Conservation (phyloP, 2,113 vertebrate species). For the Notothenia rossii region DNA sequence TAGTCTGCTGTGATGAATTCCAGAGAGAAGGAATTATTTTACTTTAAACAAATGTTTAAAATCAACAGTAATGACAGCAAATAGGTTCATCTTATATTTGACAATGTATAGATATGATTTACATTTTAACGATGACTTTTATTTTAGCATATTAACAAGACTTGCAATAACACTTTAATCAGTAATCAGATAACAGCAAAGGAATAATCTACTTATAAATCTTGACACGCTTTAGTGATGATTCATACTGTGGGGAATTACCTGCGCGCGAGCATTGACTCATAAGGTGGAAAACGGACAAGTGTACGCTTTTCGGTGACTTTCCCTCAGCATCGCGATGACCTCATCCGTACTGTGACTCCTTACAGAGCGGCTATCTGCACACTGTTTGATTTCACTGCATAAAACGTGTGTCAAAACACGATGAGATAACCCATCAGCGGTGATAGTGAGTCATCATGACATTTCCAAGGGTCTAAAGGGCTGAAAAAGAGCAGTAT, state of each 20-base stretch:
- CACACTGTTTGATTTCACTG: constrained; percentile 4
- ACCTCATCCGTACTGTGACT: constrained; percentile 3
- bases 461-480: constrained; percentile 34
- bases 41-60: background rate
- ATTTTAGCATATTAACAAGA: background rate
- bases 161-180: background rate
- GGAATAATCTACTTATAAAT: background rate
- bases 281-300: constrained; percentile 31
- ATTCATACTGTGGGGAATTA: constrained; percentile 52
- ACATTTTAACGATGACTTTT: background rate
- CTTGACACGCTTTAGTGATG: constrained; percentile 20
- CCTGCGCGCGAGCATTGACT: constrained; percentile 34
- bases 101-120: no score
- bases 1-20: background rate
- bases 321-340: constrained; percentile 34
- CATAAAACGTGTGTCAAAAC: constrained; percentile 2
- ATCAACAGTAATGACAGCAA: background rate
- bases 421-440: constrained; percentile 10
- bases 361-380: constrained; percentile 8
- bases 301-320: background rate
- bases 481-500: background rate
- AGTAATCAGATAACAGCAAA: constrained; percentile 1
- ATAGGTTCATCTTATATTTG: background rate
- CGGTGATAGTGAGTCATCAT: constrained; percentile 47
- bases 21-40: background rate